A percentile compares a stretch with the other conserved stretches of the same genome.
Evolutionary conservation across 2,797 vertebrate species (phyloP).

Genomic region (Urosaurus nigricauda): DNA sequence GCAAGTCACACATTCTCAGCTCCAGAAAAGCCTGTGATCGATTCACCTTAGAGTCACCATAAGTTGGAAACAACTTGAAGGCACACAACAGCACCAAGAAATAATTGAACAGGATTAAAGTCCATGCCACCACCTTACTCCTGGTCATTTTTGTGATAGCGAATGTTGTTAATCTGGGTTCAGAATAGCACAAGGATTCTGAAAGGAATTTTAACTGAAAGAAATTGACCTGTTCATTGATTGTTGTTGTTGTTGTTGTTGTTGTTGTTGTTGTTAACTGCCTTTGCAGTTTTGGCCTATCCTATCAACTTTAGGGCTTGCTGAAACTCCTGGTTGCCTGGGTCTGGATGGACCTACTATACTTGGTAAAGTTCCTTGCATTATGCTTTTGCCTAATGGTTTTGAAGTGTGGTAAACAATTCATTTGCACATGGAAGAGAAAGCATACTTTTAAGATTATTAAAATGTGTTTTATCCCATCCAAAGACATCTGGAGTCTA

Average conservation of each 20-base stretch:
- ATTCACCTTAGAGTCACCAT: no score
- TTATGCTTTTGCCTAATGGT: background rate
- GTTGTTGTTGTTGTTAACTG: no score
- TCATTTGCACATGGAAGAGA: conserved; percentile 47
- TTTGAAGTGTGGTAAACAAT: conserved; percentile 35
- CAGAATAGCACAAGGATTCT: background rate
- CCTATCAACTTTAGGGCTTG: background rate
- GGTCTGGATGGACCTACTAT: background rate
- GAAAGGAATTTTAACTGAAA: background rate
- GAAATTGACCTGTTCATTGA: background rate
- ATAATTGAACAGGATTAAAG: no score
- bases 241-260: no score
- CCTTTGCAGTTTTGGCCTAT: background rate
- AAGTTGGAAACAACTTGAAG: no score
- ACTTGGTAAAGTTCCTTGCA: background rate
- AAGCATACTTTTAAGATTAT: conserved; percentile 38
- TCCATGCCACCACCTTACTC: no score
- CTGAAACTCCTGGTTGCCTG: background rate
- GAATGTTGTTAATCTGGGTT: background rate
- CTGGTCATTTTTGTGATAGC: conserved; percentile 21
- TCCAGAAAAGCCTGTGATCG: no score
- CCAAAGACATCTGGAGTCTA: conserved; percentile 63
- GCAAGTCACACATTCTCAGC: no score
- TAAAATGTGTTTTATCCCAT: conserved; percentile 51
- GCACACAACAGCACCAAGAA: no score